Base-by-base conservation (phyloP, 2,888 invertebrate species). In the Conomelus anceps region DNA sequence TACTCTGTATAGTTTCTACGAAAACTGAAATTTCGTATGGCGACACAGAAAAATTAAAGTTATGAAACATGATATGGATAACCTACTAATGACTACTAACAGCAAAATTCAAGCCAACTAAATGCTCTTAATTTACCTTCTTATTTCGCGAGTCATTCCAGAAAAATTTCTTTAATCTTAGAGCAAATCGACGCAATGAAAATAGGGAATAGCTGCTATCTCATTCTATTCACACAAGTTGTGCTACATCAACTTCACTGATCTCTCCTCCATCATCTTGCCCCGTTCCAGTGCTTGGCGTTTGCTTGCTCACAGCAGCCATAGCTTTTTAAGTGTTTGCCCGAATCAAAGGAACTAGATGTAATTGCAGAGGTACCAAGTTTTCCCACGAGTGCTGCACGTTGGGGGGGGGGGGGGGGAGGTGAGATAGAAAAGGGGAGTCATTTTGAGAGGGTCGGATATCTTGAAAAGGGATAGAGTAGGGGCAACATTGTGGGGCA, bases 331-430 rank as follows among this genome's bases (percentile, higher is more conserved):
- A 86, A 86, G 86, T 86, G 86, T 86, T 86, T 86, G 29, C 86
- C 22, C 29, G 86, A 86, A 86, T 86, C 86, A 86, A 86, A 86
- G 86, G 86, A 86, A 86, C 26, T 26, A 29, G 86, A 86, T 86
- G 86, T 86, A 86, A 86, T 86, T 86, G 86, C 86, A 86, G 86
- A 86, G 86, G 86, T 29, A 86, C 86, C 86, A 86, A 86, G 86
- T 86, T 86, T 86, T 86, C 86, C 86, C 86, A 86, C 86, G 86
- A 86, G 86, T 86, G 24, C 86, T n/a, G 63, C n/a, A 63, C n/a
- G 13, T 6, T n/a, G 63, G n/a, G n/a, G n/a, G n/a, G 63, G 13
- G 63, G 63, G n/a, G 63, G n/a, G 63, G 3, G 63, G n/a, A n/a
- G n/a, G n/a, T n/a, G n/a, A n/a, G n/a, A n/a, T n/a, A n/a, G n/a